phyloP scores from a whole-genome alignment of 2,797 vertebrate genomes.

The Leuciscus waleckii region DNA sequence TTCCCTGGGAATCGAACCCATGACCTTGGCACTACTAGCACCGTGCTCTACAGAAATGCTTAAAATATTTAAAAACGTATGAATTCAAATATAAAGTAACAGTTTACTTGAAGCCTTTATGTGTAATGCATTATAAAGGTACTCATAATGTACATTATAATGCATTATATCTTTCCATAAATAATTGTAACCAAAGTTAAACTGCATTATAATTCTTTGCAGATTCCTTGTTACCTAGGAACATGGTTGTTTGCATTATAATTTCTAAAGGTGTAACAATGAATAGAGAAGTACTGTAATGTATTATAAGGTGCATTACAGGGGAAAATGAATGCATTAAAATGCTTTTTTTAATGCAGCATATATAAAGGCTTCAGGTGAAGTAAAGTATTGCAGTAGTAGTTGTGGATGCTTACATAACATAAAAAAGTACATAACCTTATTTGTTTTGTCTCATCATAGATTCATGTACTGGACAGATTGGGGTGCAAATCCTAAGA shows the following conservation, averaged over 20 bases:
- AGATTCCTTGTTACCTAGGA: background rate
- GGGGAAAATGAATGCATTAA: background rate
- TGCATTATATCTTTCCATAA: background rate
- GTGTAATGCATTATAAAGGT: background rate
- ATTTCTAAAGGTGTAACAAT: background rate
- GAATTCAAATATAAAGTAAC: no score
- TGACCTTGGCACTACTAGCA: background rate
- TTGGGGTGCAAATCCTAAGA: conserved; percentile 98
- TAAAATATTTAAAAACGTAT: background rate
- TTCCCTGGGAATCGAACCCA: background rate
- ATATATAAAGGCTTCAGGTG: no score
- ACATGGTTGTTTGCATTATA: background rate
- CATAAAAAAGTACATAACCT: background rate
- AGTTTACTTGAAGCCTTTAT: background rate
- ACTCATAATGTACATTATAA: background rate
- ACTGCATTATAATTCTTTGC: background rate
- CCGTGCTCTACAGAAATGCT: background rate
- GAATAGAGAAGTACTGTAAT: background rate
- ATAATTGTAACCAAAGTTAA: no score
- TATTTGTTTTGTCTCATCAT: background rate
- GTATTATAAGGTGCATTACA: background rate
- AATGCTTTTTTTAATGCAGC: no score
- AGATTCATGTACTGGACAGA: conserved; percentile 99
- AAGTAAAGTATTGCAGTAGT: background rate
- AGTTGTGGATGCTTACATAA: no score